A percentile compares a stretch with the other conserved stretches of the same genome.
These are phyloP conservation scores for Sinotaia quadrata DNA, from an alignment of 2,888 invertebrate species.

Conservation along the genomic window DNA sequence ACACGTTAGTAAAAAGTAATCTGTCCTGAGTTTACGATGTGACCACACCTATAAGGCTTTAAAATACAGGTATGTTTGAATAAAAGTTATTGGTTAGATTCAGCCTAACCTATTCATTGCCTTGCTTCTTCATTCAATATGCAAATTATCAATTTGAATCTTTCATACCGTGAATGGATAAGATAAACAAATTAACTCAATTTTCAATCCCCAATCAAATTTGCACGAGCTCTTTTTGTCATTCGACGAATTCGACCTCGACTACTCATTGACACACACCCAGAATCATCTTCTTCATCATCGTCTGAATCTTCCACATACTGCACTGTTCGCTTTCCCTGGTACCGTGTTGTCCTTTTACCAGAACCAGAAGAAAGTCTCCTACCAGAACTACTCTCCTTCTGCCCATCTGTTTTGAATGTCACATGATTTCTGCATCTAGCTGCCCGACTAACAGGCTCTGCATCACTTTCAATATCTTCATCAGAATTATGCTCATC, in stretches of 20 bases:
- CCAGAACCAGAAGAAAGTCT: conserved; percentile 6
- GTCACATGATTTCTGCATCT: background rate
- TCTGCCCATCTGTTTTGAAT: background rate
- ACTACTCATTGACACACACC: conserved; percentile 77
- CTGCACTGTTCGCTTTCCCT: conserved; percentile 69
- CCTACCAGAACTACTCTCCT: background rate
- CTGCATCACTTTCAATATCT: background rate
- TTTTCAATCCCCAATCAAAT: conserved; percentile 32
- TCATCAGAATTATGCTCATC: conserved; percentile 27
- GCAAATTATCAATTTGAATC: no score
- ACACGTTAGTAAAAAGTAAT: no score
- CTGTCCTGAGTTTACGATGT: no score
- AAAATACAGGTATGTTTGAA: no score
- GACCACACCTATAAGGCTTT: no score
- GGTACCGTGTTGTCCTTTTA: conserved; percentile 61
- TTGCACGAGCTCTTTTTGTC: conserved; percentile 74
- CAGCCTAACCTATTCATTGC: no score
- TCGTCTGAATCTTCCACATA: conserved; percentile 55
- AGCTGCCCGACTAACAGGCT: background rate
- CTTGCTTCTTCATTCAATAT: no score
- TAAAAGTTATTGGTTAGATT: no score
- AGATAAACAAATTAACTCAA: no score
- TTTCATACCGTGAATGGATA: no score
- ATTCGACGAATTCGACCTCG: conserved; percentile 88
- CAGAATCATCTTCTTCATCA: conserved; percentile 31